Base-by-base conservation (phyloP, 1,140 invertebrate species). In the Nebria ingens region DNA sequence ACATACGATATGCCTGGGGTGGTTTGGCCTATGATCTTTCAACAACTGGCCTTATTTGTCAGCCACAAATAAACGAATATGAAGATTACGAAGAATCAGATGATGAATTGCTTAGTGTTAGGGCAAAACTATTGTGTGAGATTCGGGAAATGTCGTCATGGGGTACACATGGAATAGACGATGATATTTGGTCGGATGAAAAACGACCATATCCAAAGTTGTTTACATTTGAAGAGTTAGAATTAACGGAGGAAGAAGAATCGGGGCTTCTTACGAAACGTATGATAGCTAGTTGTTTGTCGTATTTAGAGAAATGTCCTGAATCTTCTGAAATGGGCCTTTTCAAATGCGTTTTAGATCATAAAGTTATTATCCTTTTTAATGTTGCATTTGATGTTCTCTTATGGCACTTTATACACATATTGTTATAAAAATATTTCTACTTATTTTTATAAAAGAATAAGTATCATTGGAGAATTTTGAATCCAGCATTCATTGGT, bases 281-380 rank as follows among this genome's bases (percentile, higher is more conserved):
- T 9, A 58, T 64, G 11, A 58, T 66, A 19, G 56, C 59, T 49
- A 11, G 38, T 15, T 58, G 56, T 54, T 58, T 61, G 21, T 63
- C 61, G 1, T 63, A 58, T 52, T 49, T 64, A 42, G 64, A 62
- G 20, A 19, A 29, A 21, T 60, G 53, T 22, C 64, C 64, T 9
- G 51, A 56, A 42, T 51, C 51, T 55, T 17, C 53, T 12, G 40
- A 60, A 50, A 62, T 60, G 53, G 62, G 58, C 17, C 54, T 63
- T 29, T 59, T 56, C 21, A 65, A 64, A 59, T 60, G 56, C 21
- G 52, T 57, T 15, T 51, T 64, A 25, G 19, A 2, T 2, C 51
- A 63, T 13, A 61, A 60, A 57, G 62, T 63, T 52, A 19, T 13
- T 52, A 12, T 19, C 12, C 12, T 20, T 21, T 9, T 13, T 15